Conservation (phyloP, 2,888 invertebrate species). For the Tachystola acroxantha region DNA sequence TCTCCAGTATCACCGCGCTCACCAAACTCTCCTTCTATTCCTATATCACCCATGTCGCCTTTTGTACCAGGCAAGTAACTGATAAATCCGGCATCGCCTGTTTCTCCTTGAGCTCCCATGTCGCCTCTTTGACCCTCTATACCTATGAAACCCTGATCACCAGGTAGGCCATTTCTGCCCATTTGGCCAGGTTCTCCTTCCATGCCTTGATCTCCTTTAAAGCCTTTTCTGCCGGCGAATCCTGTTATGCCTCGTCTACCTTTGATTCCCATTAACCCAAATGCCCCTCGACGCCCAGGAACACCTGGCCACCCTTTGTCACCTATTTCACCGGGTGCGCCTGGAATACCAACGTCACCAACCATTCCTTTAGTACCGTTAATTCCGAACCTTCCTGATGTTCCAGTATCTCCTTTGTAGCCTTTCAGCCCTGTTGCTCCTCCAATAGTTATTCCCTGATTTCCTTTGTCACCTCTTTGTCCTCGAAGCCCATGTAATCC, state of each 20-base stretch:
- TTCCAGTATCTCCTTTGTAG: constrained; percentile 79
- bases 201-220: constrained; percentile 48
- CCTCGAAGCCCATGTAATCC: constrained; percentile 67
- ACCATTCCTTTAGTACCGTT: constrained; percentile 73
- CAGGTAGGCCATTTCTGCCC: constrained; percentile 76
- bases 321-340: constrained; percentile 67
- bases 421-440: constrained; percentile 79
- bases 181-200: constrained; percentile 64
- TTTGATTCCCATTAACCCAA: constrained; percentile 62
- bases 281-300: constrained; percentile 77
- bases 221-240: constrained; percentile 45
- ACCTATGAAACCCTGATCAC: constrained; percentile 63
- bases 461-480: constrained; percentile 76
- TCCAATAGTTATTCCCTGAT: constrained; percentile 59
- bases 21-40: constrained; percentile 80
- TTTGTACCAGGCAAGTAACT: constrained; percentile 50
- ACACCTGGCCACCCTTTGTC: constrained; percentile 71
- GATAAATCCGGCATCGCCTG: constrained; percentile 51
- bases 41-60: constrained; percentile 71
- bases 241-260: constrained; percentile 76
- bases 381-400: constrained; percentile 62
- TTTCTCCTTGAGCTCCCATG: constrained; percentile 68
- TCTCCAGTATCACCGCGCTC: constrained; percentile 75
- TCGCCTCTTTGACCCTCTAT: constrained; percentile 69
- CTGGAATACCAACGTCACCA: constrained; percentile 76